A percentile compares a stretch with the other conserved stretches of the same genome.
Evolutionary conservation across 2,888 invertebrate genomes (phyloP).

Genomic region (Furcula furcula): DNA sequence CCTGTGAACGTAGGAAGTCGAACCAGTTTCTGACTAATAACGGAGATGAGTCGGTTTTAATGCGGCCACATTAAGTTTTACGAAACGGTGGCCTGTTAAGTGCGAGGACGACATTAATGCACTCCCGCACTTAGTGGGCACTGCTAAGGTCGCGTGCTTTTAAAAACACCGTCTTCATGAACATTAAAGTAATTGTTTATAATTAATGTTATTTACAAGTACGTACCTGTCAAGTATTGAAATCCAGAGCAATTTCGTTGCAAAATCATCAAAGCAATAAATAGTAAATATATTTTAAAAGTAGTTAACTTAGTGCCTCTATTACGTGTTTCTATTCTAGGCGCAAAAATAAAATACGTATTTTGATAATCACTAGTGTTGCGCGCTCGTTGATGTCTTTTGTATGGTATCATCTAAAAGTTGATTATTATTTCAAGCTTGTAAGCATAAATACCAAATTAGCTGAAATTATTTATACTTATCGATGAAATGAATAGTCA

Average conservation of each 20-base stretch:
- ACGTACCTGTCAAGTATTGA: background rate
- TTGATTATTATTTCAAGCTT: conserved; percentile 10
- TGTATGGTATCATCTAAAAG: conserved; percentile 15
- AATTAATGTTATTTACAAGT: background rate
- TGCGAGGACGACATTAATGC: conserved; percentile 63
- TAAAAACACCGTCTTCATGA: conserved; percentile 38
- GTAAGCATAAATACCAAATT: conserved; percentile 7
- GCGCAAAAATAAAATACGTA: background rate
- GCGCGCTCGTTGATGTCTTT: conserved; percentile 42
- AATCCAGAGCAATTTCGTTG: background rate
- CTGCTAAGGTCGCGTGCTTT: conserved; percentile 42
- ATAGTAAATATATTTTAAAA: too few relatives aligned
- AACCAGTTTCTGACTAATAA: conserved; percentile 70
- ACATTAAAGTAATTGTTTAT: conserved; percentile 11
- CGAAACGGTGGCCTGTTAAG: conserved; percentile 39
- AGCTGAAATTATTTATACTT: conserved; percentile 7
- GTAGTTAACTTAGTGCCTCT: too few relatives aligned
- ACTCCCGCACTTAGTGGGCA: conserved; percentile 43
- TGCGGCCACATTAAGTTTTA: conserved; percentile 33
- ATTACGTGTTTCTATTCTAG: too few relatives aligned
- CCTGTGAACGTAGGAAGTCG: conserved; percentile 68
- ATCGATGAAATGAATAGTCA: conserved; percentile 14
- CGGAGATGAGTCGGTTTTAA: conserved; percentile 60
- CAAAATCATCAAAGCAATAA: too few relatives aligned
- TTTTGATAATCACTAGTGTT: background rate